A percentile compares a stretch with the other conserved stretches of the same genome.
Evolutionary conservation across 2,888 invertebrate genomes (phyloP).

Genomic region (Siphonodentalium dalli): DNA sequence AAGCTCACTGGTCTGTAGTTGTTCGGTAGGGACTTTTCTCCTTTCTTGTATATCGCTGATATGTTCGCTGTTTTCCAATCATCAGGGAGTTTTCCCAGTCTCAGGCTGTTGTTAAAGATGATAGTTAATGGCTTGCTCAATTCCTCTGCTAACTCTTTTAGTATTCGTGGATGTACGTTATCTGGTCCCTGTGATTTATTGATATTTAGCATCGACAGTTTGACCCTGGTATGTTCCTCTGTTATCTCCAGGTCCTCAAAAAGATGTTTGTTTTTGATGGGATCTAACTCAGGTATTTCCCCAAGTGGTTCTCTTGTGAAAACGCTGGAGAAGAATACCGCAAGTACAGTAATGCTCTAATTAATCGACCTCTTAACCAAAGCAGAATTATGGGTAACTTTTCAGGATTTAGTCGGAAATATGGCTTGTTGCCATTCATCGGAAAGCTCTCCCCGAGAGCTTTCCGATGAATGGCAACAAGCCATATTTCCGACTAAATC

Average conservation of each 20-base stretch:
- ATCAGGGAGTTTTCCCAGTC: background rate
- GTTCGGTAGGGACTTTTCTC: background rate
- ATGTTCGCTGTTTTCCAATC: constrained; percentile 6
- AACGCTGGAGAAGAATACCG: background rate
- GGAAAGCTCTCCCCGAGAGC: background rate
- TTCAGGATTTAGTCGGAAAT: too few relatives aligned
- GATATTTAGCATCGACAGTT: background rate
- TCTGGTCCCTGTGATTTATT: constrained; percentile 12
- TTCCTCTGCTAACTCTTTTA: background rate
- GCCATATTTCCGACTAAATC: too few relatives aligned
- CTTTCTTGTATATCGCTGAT: constrained; percentile 2
- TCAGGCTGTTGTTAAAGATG: background rate
- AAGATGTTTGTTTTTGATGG: background rate
- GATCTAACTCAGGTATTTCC: background rate
- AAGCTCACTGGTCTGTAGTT: constrained; percentile 13
- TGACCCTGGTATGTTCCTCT: background rate
- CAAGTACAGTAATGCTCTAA: background rate
- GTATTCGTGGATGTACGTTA: constrained; percentile 2
- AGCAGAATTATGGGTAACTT: background rate
- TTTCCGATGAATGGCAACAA: background rate
- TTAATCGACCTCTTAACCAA: background rate
- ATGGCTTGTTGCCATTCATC: background rate
- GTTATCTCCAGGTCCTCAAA: background rate
- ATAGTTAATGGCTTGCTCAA: constrained; percentile 5
- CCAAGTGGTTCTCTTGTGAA: background rate